Evolutionary conservation across 2,888 invertebrate species (phyloP).

Genomic region (Tanytarsus gracilentus): DNA sequence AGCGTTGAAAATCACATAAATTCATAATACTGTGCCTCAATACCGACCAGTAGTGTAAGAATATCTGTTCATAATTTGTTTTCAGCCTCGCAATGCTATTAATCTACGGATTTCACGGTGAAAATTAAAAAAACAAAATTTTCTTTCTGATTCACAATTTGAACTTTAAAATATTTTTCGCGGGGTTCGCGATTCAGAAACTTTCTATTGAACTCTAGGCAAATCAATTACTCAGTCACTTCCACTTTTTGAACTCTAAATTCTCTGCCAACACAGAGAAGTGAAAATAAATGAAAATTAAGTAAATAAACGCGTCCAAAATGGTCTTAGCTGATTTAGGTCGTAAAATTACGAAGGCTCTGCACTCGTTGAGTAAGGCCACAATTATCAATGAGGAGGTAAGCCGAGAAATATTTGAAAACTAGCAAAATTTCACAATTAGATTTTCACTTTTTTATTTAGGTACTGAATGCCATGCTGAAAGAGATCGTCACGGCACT

Average conservation of each 20-base stretch:
- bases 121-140: not conserved
- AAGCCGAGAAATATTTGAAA: no score
- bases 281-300: not conserved
- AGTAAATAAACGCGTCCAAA: constrained; percentile 37
- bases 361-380: constrained; percentile 94
- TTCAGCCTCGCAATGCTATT: not conserved
- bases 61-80: constrained; percentile 35
- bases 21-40: not conserved
- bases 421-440: not conserved
- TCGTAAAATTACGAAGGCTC: constrained; percentile 95
- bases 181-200: no score
- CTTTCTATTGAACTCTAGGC: no score
- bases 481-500: constrained; percentile 97
- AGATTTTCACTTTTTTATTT: constrained; percentile 26
- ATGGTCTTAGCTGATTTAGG: constrained; percentile 99
- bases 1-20: not conserved
- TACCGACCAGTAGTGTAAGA: constrained; percentile 35
- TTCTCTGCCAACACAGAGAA: no score
- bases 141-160: no score
- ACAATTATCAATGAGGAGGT: constrained; percentile 98
- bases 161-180: no score
- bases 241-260: no score
- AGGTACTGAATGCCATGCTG: constrained; percentile 98
- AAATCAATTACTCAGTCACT: no score
- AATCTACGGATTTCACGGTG: not conserved